Percentiles rank a stretch among this genome's conserved stretches.
Evolutionary conservation across 1,140 invertebrate genomes (phyloP).

Genomic region (Drosophila ananassae): DNA sequence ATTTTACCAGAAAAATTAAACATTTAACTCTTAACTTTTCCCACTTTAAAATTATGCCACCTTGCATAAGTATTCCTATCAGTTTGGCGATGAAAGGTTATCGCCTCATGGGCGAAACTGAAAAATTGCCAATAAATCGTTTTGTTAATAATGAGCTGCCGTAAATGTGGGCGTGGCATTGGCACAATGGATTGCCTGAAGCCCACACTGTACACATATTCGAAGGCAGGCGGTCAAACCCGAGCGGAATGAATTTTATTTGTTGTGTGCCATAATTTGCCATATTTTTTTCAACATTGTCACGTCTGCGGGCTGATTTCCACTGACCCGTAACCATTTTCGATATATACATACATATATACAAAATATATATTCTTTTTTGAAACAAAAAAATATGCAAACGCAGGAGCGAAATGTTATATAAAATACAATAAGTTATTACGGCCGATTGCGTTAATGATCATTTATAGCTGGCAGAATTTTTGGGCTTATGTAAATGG

Average conservation of each 20-base stretch:
- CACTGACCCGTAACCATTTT: constrained; percentile 65
- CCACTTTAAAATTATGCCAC: too few relatives aligned
- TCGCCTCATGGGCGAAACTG: not conserved
- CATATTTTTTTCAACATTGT: constrained; percentile 48
- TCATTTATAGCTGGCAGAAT: constrained; percentile 58
- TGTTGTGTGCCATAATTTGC: constrained; percentile 63
- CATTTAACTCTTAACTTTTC: too few relatives aligned
- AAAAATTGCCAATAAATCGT: constrained; percentile 61
- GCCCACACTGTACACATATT: constrained; percentile 1
- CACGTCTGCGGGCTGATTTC: constrained; percentile 59
- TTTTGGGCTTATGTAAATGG: constrained; percentile 69
- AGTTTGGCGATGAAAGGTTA: not conserved
- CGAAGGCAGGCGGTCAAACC: constrained; percentile 7
- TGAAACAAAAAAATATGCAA: constrained; percentile 8
- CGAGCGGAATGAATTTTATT: constrained; percentile 51
- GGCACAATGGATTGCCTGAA: constrained; percentile 9
- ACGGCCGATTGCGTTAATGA: constrained; percentile 64
- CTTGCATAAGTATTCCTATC: not conserved
- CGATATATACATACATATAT: constrained; percentile 4
- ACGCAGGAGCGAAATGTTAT: constrained; percentile 50
- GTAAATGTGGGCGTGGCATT: constrained; percentile 42
- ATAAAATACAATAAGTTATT: constrained; percentile 73
- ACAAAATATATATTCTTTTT: not conserved
- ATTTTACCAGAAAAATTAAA: too few relatives aligned
- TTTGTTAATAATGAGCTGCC: constrained; percentile 54